A percentile compares a stretch with the other conserved stretches of the same genome.
phyloP scores from a whole-genome alignment of 2,113 vertebrate genomes.

The Otolemur garnettii region DNA sequence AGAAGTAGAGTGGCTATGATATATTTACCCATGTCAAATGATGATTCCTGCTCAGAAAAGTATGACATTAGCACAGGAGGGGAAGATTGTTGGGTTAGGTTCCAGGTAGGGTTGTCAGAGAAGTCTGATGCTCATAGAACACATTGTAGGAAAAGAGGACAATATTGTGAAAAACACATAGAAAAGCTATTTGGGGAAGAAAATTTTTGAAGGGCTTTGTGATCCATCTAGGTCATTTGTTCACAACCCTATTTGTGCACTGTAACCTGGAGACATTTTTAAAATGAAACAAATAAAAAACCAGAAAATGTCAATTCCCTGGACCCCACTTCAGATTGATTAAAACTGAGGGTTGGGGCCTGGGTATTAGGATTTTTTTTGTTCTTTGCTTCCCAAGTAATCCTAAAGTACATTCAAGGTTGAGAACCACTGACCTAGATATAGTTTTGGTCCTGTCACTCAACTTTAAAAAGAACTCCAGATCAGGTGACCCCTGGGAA shows the following conservation, averaged over 20 bases:
- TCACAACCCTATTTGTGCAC: not conserved
- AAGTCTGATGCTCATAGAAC: slow-evolving; percentile 34
- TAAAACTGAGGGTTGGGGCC: not conserved
- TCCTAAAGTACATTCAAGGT: slow-evolving; percentile 24
- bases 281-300: slow-evolving; percentile 33
- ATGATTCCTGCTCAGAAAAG: not conserved
- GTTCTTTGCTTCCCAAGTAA: not conserved
- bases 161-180: not conserved
- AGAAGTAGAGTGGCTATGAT: not conserved
- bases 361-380: slow-evolving; percentile 10
- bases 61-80: not conserved
- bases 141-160: not conserved
- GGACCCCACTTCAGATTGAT: not conserved
- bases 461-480: slow-evolving; percentile 11
- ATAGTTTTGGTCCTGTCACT: not conserved
- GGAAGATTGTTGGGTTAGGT: not conserved
- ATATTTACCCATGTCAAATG: not conserved
- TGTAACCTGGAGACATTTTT: slow-evolving; percentile 37
- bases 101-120: not conserved
- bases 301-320: not conserved
- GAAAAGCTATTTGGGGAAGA: not conserved
- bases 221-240: not conserved
- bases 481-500: not conserved
- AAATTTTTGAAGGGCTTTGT: not conserved
- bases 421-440: slow-evolving; percentile 52